Base-by-base conservation (phyloP, 2,888 invertebrate species). In the Unio pictorum region DNA sequence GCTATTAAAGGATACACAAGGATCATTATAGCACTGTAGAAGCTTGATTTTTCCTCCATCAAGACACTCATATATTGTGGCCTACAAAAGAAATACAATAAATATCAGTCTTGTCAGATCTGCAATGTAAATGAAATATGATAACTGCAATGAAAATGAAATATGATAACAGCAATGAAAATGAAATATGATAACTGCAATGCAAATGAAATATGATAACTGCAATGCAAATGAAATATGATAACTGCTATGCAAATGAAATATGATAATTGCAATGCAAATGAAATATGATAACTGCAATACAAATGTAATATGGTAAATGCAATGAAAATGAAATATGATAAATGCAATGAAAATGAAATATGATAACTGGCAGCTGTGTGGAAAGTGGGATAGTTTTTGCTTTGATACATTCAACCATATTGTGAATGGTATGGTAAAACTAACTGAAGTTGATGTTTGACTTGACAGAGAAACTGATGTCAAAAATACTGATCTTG, bases 11-110 rank as follows among this genome's bases (percentile, higher is more conserved):
- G 91, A 91, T 92, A 95, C 95, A 92, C 97, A 97, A 67, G 97
- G 97, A 92, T 98, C 98, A 5, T 96, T 94, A 91, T 96, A 98
- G 81, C 96, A 95, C 87, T 97, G 97, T 0, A 96, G 91, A 71
- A 98, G 91, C 87, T 94, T 95, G 73, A 98, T 94, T 61, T 95
- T 95, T 56, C 94, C 95, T 7, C 93, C 93, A 75, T 95, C 94
- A 0, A 95, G 94, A 86, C 97, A 97, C 87, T 98, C 96, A 87
- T 98, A 98, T 77, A 98, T 94, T 28, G 96, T 95, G 0, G 97
- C 95, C 81, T 90, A 75, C 7, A 81, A 79, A 26, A 17, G 69
- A 58, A 71, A 55, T 67, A 69, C 15, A 61, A 1, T 34, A 34
- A 34, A 5, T 45, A 45, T 34, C 45, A 45, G 8, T 2, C 15